A percentile compares a stretch with the other conserved stretches of the same genome.
Conservation (phyloP, 2,113 vertebrate species). For the Pithys albifrons region DNA sequence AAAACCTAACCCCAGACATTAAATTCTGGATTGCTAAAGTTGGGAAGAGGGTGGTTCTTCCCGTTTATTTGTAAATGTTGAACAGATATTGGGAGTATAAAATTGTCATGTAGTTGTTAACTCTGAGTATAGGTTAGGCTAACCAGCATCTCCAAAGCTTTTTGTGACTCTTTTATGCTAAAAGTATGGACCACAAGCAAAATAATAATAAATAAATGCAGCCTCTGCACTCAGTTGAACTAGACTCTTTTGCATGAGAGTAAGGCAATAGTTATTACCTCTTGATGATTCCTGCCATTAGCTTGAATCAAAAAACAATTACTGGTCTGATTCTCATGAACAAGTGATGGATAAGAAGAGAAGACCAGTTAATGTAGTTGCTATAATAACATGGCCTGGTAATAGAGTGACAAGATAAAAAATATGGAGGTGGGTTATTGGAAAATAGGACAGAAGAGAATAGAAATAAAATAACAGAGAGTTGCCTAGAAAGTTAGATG, state of each 20-base stretch:
- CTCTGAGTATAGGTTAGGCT: neutral
- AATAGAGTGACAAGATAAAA: neutral
- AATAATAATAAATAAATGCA: neutral
- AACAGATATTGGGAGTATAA: neutral
- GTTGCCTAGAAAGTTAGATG: neutral
- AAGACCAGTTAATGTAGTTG: neutral
- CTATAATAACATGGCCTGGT: neutral
- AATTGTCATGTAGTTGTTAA: neutral
- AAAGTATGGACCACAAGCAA: neutral
- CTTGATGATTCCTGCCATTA: neutral
- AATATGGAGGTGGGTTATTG: neutral
- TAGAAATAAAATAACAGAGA: neutral
- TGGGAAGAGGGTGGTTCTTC: fast-evolving
- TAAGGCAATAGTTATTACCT: neutral
- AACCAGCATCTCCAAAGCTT: neutral
- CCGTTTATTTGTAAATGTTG: neutral
- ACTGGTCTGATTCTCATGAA: neutral
- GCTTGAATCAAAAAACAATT: neutral
- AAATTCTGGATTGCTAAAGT: neutral
- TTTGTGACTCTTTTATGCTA: neutral
- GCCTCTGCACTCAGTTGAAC: neutral
- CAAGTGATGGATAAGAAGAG: neutral
- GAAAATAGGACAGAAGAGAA: neutral
- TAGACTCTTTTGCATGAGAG: neutral
- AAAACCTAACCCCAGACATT: neutral